Conservation (phyloP, 2,888 invertebrate species). For the Mayetiola destructor region DNA sequence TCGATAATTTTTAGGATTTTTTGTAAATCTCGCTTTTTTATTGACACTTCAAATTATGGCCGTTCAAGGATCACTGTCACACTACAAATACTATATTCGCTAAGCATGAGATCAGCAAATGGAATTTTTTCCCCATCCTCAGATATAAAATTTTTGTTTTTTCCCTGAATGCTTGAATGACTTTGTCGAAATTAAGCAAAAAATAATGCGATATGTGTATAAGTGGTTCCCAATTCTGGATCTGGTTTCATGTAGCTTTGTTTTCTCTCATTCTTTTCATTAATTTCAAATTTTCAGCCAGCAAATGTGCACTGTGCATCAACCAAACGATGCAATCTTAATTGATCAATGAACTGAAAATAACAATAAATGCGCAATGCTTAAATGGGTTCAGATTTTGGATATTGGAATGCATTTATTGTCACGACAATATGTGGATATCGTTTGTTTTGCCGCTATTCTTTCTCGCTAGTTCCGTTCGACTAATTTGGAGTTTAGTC, state of each 20-base stretch:
- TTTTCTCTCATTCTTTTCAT: not conserved
- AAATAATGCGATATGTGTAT: not conserved
- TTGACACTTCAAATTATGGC: not conserved
- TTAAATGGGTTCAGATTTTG: not conserved
- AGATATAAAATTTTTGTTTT: too few species aligned
- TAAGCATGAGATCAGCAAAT: not conserved
- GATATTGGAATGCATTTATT: not conserved
- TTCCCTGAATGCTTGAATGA: too few species aligned
- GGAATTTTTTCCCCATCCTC: too few species aligned
- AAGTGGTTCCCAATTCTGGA: not conserved
- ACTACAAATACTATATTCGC: too few species aligned
- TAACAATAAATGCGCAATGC: slow-evolving; percentile 7
- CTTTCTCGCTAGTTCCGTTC: too few species aligned
- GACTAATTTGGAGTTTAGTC: too few species aligned
- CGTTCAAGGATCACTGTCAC: slow-evolving; percentile 5
- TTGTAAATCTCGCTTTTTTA: not conserved
- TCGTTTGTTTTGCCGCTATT: too few species aligned
- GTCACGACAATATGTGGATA: not conserved
- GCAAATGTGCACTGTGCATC: too few species aligned
- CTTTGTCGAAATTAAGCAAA: not conserved
- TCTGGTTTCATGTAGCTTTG: not conserved
- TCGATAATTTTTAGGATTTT: too few species aligned
- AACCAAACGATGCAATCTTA: too few species aligned
- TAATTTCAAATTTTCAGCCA: too few species aligned
- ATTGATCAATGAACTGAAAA: slow-evolving; percentile 2